A percentile compares a stretch with the other conserved stretches of the same genome.
These are phyloP conservation scores for Indicator maculatus DNA, from an alignment of 2,113 vertebrate genomes.

Conservation along the genomic window DNA sequence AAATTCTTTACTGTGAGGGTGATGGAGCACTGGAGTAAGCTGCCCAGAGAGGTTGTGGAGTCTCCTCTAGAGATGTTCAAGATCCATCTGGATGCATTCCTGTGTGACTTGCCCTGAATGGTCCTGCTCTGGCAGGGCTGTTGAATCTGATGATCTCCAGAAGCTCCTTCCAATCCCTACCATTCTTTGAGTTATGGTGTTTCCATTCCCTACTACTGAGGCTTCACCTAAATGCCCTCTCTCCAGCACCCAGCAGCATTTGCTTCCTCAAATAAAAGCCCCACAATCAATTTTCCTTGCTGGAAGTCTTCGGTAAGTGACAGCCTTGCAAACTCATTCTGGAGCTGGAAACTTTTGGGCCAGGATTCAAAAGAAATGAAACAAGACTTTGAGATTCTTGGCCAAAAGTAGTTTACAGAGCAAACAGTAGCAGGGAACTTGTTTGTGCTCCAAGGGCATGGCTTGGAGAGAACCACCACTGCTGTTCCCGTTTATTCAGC, in stretches of 20 bases:
- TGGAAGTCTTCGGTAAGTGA: not conserved
- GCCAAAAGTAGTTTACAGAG: not conserved
- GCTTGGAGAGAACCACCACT: not conserved
- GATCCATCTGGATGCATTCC: too few species aligned
- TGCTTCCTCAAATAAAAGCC: not conserved
- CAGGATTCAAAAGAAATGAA: not conserved
- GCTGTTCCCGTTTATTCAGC: not conserved
- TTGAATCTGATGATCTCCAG: too few species aligned
- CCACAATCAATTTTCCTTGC: not conserved
- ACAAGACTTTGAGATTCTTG: not conserved
- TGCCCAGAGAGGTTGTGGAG: too few species aligned
- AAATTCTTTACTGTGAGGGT: too few species aligned
- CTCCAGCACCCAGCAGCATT: not conserved
- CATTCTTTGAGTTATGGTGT: too few species aligned
- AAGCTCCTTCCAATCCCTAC: too few species aligned
- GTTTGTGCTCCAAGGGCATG: not conserved
- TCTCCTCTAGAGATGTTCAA: too few species aligned
- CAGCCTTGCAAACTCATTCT: not conserved
- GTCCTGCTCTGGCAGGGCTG: too few species aligned
- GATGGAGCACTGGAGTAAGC: too few species aligned
- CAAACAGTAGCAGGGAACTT: conserved; percentile 33
- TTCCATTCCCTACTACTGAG: not conserved
- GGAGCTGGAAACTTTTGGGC: conserved; percentile 35
- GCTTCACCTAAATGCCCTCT: not conserved
- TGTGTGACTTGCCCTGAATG: too few species aligned